These are phyloP conservation scores for Ivindomyrus marchei DNA, from an alignment of 2,113 vertebrate genomes.

Conservation along the genomic window DNA sequence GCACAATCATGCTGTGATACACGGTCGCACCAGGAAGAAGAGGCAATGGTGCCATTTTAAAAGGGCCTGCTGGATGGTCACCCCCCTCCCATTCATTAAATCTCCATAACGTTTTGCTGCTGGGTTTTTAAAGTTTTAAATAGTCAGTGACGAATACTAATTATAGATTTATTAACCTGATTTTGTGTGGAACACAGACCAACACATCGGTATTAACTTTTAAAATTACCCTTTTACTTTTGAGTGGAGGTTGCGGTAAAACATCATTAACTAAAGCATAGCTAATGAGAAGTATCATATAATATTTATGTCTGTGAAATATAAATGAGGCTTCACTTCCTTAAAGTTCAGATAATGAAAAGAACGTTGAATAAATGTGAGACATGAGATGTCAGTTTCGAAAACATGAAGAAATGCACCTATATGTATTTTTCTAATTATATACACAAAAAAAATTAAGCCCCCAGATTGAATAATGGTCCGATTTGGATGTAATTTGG, in stretches of 20 bases:
- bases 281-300: background rate
- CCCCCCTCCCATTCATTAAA: background rate
- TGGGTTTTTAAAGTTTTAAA: background rate
- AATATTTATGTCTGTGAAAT: slow-evolving; percentile 16
- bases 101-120: background rate
- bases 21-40: background rate
- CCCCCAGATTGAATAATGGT: too few species aligned
- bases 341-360: slow-evolving; percentile 2
- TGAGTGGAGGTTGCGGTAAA: slow-evolving; percentile 4
- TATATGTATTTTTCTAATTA: background rate
- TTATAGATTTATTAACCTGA: slow-evolving; percentile 11
- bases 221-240: slow-evolving; percentile 17
- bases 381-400: background rate
- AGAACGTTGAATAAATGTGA: background rate
- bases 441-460: background rate
- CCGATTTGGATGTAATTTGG: too few species aligned
- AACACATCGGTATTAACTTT: slow-evolving; percentile 8
- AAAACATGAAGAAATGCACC: background rate
- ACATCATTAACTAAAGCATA: slow-evolving; percentile 11
- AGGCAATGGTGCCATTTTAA: background rate
- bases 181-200: slow-evolving; percentile 8
- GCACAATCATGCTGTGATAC: background rate
- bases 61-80: background rate
- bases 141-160: slow-evolving; percentile 1
- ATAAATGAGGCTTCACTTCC: slow-evolving; percentile 6